Percentiles rank a stretch among this genome's conserved stretches.
Conservation (phyloP, 1,140 invertebrate species). For the Platorchestia sp. region DNA sequence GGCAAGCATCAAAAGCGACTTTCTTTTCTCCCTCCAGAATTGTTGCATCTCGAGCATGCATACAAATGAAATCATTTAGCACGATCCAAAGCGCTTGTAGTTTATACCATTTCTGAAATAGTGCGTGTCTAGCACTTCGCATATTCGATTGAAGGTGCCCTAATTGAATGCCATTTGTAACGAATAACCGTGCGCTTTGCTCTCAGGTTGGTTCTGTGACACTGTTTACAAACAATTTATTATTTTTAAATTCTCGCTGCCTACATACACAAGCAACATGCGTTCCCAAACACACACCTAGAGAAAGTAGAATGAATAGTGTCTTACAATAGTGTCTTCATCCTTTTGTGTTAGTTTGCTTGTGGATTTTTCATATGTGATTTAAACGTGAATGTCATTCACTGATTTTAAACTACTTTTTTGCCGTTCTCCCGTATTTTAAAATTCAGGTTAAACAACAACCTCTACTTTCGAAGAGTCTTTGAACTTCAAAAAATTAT, state of each 20-base stretch:
- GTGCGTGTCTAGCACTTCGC: background rate
- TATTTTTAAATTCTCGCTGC: background rate
- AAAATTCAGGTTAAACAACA: too few relatives aligned
- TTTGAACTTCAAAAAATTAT: too few relatives aligned
- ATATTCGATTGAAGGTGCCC: background rate
- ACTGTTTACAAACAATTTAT: background rate
- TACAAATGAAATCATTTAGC: conserved; percentile 31
- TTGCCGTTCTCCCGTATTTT: too few relatives aligned
- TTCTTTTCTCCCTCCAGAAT: background rate
- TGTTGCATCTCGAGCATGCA: conserved; percentile 38
- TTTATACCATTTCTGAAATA: background rate
- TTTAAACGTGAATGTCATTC: background rate
- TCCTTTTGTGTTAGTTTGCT: background rate
- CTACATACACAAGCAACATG: background rate
- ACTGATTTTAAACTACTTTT: background rate
- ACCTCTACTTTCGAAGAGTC: too few relatives aligned
- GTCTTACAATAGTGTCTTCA: background rate
- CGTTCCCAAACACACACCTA: background rate
- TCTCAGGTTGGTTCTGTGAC: background rate
- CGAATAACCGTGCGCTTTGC: background rate
- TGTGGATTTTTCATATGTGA: background rate
- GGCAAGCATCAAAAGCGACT: conserved; percentile 30
- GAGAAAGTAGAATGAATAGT: background rate
- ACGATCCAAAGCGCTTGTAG: background rate
- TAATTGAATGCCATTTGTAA: background rate